Conservation (phyloP, 2,888 invertebrate species). For the Meloe dianella region DNA sequence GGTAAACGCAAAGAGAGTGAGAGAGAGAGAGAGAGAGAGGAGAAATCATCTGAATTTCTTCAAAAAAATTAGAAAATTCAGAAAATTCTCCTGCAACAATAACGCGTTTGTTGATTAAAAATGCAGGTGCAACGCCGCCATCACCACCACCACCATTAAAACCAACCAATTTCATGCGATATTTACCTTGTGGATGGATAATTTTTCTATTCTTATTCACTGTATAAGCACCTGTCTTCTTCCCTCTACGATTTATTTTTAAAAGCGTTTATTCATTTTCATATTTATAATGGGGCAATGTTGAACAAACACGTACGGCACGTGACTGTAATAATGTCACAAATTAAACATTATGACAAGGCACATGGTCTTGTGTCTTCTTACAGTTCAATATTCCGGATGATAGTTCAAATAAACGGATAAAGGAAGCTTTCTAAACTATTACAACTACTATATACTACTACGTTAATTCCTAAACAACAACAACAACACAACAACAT, state of each 20-base stretch:
- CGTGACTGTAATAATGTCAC: slow-evolving; percentile 45
- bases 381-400: slow-evolving; percentile 43
- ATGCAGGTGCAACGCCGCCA: slow-evolving; percentile 2
- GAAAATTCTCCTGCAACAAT: not conserved
- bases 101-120: not conserved
- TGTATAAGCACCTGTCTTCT: too few species aligned
- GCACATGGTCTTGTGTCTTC: slow-evolving; percentile 40
- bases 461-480: not conserved
- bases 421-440: slow-evolving; percentile 40
- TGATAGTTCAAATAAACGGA: slow-evolving; percentile 47
- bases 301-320: slow-evolving; percentile 37
- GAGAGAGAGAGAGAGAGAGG: too few species aligned
- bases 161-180: not conserved
- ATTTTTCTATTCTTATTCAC: too few species aligned
- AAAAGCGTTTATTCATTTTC: slow-evolving; percentile 29
- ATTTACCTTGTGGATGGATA: too few species aligned
- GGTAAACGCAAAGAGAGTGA: too few species aligned
- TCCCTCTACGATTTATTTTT: slow-evolving; percentile 22
- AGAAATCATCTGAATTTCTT: not conserved
- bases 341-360: slow-evolving; percentile 43
- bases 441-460: not conserved
- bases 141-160: too few species aligned
- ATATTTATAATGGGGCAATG: slow-evolving; percentile 40
- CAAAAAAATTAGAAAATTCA: too few species aligned
- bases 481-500: slow-evolving; percentile 20